phyloP scores from a whole-genome alignment of 2,888 invertebrate genomes.

The Campoletis raptor region DNA sequence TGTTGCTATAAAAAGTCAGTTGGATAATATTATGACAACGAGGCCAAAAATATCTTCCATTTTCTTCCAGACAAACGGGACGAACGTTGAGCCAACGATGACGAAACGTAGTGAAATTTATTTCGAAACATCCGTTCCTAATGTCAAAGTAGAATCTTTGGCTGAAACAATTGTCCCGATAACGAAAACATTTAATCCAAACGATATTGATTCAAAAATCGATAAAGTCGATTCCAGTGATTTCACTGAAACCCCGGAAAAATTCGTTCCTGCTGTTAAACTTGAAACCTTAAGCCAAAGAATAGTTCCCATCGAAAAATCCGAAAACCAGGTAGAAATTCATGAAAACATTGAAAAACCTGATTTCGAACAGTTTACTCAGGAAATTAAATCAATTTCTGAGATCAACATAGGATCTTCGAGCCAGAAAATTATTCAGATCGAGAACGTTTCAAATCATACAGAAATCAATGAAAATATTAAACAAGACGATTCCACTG shows the following conservation, averaged over 20 bases:
- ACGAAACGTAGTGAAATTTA: constrained; percentile 65
- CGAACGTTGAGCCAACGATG: constrained; percentile 15
- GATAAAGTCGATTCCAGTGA: not conserved
- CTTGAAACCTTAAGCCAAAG: not conserved
- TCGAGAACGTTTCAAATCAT: not conserved
- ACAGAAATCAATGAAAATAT: not conserved
- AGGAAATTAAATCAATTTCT: not conserved
- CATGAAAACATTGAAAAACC: not conserved
- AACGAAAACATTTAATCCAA: not conserved
- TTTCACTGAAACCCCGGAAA: not conserved
- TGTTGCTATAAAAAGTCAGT: not conserved
- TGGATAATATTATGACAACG: not conserved
- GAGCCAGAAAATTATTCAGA: not conserved
- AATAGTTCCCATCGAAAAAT: not conserved
- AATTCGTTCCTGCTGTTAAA: not conserved
- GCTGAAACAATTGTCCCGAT: constrained; percentile 25
- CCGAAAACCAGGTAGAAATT: not conserved
- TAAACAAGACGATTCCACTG: not conserved
- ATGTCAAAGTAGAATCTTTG: constrained; percentile 24
- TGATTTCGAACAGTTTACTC: not conserved
- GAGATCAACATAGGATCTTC: not conserved
- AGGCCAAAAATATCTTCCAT: constrained; percentile 51
- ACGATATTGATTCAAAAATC: not conserved
- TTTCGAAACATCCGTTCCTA: constrained; percentile 59
- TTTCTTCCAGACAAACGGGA: constrained; percentile 52